phyloP scores from a whole-genome alignment of 2,888 invertebrate genomes.

The Aethes cnicana region DNA sequence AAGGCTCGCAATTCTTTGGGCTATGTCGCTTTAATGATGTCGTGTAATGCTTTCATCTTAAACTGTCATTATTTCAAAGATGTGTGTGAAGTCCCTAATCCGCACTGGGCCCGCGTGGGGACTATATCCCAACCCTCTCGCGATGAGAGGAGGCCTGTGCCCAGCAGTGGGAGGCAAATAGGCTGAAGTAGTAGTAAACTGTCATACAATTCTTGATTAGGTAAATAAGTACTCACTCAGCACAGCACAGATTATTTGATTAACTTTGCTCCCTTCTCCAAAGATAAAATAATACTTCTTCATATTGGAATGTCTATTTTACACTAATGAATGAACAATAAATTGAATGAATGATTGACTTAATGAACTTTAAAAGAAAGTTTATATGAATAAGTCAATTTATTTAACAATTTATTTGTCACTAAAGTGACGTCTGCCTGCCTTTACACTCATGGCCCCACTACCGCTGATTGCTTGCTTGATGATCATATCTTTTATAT shows the following conservation, averaged over 20 bases:
- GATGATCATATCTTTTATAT: background rate
- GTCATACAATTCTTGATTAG: too few species aligned
- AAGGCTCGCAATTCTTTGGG: too few species aligned
- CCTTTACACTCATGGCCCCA: background rate
- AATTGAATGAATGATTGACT: background rate
- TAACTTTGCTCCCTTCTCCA: conserved; percentile 57
- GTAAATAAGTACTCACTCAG: conserved; percentile 52
- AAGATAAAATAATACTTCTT: conserved; percentile 52
- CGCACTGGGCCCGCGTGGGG: too few species aligned
- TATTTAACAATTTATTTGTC: background rate
- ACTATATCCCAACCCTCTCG: too few species aligned
- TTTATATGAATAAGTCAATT: background rate
- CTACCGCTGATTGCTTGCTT: background rate
- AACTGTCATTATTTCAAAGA: too few species aligned
- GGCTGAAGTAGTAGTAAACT: too few species aligned
- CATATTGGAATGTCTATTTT: conserved; percentile 36
- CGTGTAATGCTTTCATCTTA: too few species aligned
- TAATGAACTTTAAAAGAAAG: background rate
- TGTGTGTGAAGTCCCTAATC: too few species aligned
- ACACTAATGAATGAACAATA: background rate
- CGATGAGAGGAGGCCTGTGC: too few species aligned
- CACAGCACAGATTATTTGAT: conserved; percentile 66
- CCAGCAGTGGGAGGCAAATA: too few species aligned
- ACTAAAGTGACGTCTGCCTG: background rate
- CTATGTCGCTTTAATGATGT: too few species aligned